These are phyloP conservation scores for Sapajus apella DNA, from an alignment of 2,113 vertebrate species.

Conservation along the genomic window DNA sequence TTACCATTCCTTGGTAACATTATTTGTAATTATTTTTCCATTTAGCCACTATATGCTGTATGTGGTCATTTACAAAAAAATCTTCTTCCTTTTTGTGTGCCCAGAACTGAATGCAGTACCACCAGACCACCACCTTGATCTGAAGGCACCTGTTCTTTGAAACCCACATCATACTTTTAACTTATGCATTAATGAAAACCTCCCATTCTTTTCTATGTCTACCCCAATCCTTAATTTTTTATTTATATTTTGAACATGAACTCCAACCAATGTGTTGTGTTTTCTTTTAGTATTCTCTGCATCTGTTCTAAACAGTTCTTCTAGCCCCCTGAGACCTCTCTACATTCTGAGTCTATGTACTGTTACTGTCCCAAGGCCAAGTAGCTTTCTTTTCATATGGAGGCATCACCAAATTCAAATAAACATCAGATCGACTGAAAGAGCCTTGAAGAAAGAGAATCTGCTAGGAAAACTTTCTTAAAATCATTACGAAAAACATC, in stretches of 20 bases:
- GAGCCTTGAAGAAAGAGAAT: not conserved
- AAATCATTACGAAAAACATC: not conserved
- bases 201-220: not conserved
- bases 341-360: not conserved
- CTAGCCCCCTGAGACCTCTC: not conserved
- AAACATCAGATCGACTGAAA: not conserved
- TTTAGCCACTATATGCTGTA: not conserved
- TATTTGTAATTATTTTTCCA: not conserved
- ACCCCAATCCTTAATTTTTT: not conserved
- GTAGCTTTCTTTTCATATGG: not conserved
- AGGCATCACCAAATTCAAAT: not conserved
- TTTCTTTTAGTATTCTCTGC: not conserved
- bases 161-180: not conserved
- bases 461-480: not conserved
- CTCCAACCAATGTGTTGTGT: not conserved
- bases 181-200: not conserved
- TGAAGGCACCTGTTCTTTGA: not conserved
- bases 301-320: not conserved
- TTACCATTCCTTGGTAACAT: not conserved
- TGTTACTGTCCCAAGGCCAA: not conserved
- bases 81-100: not conserved
- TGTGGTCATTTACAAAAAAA: not conserved
- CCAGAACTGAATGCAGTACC: not conserved
- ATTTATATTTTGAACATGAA: not conserved
- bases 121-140: not conserved